Conservation (phyloP, 1,140 invertebrate species). For the Belonocnema kinseyi region DNA sequence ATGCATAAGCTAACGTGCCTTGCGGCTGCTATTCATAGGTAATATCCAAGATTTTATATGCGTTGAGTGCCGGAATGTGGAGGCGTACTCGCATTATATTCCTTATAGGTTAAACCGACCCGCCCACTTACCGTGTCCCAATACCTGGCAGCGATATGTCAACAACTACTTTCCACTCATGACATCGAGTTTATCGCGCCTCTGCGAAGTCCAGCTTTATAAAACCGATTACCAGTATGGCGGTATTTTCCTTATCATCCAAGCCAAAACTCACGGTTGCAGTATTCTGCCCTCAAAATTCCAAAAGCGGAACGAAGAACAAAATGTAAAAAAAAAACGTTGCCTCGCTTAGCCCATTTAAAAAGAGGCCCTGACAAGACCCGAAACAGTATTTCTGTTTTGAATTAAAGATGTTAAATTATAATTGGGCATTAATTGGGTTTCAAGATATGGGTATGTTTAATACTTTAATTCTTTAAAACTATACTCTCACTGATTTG, state of each 20-base stretch:
- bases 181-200: conserved; percentile 56
- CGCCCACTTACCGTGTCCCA: conserved; percentile 69
- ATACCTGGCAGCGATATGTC: conserved; percentile 70
- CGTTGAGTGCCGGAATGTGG: conserved; percentile 57
- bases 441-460: no score
- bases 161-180: conserved; percentile 69
- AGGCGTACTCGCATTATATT: conserved; percentile 71
- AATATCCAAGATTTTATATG: conserved; percentile 56
- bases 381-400: no score
- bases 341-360: no score
- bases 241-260: neutral
- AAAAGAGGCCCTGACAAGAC: no score
- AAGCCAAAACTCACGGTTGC: neutral
- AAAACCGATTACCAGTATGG: neutral
- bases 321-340: no score
- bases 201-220: conserved; percentile 48
- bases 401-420: no score
- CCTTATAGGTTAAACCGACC: conserved; percentile 70
- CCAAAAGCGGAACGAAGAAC: no score
- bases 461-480: no score
- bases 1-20: conserved; percentile 36
- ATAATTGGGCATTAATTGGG: no score
- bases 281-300: no score
- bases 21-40: conserved; percentile 59
- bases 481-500: no score